These are phyloP conservation scores for Cyprinus carpio DNA, from an alignment of 2,113 vertebrate species.

Conservation along the genomic window DNA sequence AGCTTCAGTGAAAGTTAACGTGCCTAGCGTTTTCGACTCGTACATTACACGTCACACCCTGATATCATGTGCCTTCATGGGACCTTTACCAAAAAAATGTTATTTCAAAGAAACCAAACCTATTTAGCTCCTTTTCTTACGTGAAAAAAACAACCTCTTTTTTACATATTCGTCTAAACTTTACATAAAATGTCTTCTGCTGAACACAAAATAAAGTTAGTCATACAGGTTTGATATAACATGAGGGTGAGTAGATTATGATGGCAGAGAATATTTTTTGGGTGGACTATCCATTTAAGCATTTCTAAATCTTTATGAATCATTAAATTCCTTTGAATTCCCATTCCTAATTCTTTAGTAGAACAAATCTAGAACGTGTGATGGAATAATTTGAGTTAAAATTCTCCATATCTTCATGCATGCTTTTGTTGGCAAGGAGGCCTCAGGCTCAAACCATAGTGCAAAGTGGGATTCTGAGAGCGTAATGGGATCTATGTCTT, in stretches of 20 bases:
- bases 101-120: no score
- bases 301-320: neutral
- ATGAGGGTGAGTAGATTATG: neutral
- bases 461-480: conserved; percentile 3
- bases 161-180: no score
- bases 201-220: neutral
- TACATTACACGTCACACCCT: no score
- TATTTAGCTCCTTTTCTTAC: no score
- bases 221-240: neutral
- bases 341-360: neutral
- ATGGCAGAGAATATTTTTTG: no score
- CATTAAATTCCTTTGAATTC: neutral
- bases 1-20: no score
- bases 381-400: neutral
- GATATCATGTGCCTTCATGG: no score
- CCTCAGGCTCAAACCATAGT: neutral
- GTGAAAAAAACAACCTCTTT: no score
- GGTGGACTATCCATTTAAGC: no score
- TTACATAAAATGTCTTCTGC: no score
- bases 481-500: conserved; percentile 6
- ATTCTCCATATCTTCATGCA: conserved; percentile 13
- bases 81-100: no score
- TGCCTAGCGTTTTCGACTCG: no score
- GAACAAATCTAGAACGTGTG: neutral
- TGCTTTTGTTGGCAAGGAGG: neutral